Evolutionary conservation across 2,113 vertebrate species (phyloP).

Genomic region (Puma concolor): DNA sequence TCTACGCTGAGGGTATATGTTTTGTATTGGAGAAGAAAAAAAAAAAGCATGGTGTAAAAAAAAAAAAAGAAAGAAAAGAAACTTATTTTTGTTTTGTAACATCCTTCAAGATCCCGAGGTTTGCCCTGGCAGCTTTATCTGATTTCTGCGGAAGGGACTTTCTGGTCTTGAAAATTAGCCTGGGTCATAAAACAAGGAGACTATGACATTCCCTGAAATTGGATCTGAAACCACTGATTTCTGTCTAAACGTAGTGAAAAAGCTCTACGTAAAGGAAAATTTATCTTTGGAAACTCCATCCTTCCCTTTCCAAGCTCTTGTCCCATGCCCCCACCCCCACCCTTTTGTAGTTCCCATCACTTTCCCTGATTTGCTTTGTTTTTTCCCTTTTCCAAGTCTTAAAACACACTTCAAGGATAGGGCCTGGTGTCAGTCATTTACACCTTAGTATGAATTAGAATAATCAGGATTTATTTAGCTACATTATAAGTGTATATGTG

Average conservation of each 20-base stretch:
- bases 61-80: not conserved
- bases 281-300: not conserved
- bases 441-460: not conserved
- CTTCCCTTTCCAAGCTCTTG: not conserved
- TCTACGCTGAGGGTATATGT: not conserved
- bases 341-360: not conserved
- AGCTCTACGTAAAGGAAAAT: not conserved
- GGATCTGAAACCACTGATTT: not conserved
- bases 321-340: not conserved
- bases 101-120: not conserved
- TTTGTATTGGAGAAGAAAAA: conserved; percentile 21
- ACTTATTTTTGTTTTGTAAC: conserved; percentile 42
- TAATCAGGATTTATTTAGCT: not conserved
- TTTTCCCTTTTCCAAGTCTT: not conserved
- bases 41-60: not conserved
- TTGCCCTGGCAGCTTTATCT: conserved; percentile 45
- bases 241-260: not conserved
- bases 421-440: not conserved
- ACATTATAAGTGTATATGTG: not conserved
- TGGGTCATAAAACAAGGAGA: conserved; percentile 39
- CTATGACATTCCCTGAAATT: conserved; percentile 36
- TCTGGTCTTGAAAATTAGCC: conserved; percentile 51
- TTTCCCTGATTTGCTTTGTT: not conserved
- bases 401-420: not conserved
- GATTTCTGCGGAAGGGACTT: not conserved